These are phyloP conservation scores for Bubo blakistoni DNA, from an alignment of 2,113 vertebrate genomes.

Conservation along the genomic window DNA sequence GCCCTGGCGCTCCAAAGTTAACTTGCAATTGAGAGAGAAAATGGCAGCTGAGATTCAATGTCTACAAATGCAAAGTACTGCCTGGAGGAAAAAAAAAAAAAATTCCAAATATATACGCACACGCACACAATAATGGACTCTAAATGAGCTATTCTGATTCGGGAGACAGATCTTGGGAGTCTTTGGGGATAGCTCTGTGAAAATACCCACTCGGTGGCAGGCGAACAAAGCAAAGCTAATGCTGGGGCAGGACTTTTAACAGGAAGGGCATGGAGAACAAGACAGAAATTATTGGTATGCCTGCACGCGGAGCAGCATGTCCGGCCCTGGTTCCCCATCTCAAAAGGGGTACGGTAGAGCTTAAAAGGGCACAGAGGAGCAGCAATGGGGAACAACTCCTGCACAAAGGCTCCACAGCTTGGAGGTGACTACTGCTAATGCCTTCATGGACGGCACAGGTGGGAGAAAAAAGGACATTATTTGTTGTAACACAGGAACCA, in stretches of 20 bases:
- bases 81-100: background rate
- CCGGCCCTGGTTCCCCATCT: background rate
- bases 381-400: background rate
- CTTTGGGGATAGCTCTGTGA: background rate
- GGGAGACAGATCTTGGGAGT: background rate
- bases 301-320: fast-evolving
- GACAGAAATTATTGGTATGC: background rate
- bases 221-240: background rate
- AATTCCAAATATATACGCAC: background rate
- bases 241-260: background rate
- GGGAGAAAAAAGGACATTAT: background rate
- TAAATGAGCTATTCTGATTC: background rate
- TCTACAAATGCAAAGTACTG: background rate
- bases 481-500: background rate
- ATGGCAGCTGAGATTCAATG: background rate
- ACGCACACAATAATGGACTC: background rate
- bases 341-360: background rate
- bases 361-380: background rate
- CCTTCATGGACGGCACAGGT: background rate
- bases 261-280: background rate
- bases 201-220: fast-evolving
- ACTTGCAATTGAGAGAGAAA: background rate
- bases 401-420: background rate
- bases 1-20: background rate
- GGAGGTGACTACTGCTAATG: background rate